A percentile compares a stretch with the other conserved stretches of the same genome.
These are phyloP conservation scores for Athalia cordata DNA, from an alignment of 2,888 invertebrate genomes.

Conservation along the genomic window DNA sequence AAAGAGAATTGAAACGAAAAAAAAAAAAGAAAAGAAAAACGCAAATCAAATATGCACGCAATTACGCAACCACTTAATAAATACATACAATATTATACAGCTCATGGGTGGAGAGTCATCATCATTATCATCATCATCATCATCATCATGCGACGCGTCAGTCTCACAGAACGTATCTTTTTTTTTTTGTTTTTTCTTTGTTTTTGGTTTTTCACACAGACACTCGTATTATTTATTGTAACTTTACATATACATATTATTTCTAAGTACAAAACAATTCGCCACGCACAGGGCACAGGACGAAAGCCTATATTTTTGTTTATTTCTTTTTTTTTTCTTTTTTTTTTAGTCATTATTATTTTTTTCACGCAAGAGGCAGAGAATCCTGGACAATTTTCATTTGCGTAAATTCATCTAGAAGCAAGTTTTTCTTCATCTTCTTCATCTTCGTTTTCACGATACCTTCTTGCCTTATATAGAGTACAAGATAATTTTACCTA, in stretches of 20 bases:
- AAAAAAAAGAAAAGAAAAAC: too few relatives aligned
- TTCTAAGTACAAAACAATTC: slow-evolving; percentile 45
- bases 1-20: not conserved
- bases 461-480: not conserved
- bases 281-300: slow-evolving; percentile 43
- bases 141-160: slow-evolving; percentile 31
- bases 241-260: slow-evolving; percentile 38
- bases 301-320: slow-evolving; percentile 31
- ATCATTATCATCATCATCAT: not conserved
- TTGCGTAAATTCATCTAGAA: too few relatives aligned
- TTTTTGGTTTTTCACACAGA: too few relatives aligned
- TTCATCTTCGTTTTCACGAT: too few relatives aligned
- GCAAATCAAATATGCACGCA: not conserved
- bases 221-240: not conserved
- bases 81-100: slow-evolving; percentile 23
- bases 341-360: not conserved
- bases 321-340: not conserved
- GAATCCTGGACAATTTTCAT: not conserved
- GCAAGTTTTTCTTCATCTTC: too few relatives aligned
- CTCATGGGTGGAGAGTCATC: slow-evolving; percentile 10
- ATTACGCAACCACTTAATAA: slow-evolving; percentile 41
- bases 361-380: slow-evolving; percentile 37
- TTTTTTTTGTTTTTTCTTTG: too few relatives aligned
- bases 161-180: slow-evolving; percentile 36
- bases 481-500: too few relatives aligned